A percentile compares a stretch with the other conserved stretches of the same genome.
These are phyloP conservation scores for Tragelaphus imberbis DNA, from an alignment of 2,113 vertebrate genomes.

Conservation along the genomic window DNA sequence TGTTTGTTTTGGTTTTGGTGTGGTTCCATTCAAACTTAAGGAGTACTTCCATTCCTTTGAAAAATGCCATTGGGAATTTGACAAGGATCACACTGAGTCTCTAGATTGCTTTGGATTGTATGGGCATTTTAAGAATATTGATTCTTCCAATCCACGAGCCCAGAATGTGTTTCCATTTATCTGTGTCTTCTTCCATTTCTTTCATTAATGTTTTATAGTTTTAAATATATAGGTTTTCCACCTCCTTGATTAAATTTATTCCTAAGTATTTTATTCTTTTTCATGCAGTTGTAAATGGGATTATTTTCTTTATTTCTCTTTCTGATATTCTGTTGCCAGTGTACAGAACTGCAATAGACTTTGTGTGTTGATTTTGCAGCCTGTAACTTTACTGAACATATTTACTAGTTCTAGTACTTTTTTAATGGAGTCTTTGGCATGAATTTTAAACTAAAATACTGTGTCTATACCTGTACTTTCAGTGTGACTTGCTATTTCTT, in stretches of 20 bases:
- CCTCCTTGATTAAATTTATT: background rate
- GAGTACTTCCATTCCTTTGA: background rate
- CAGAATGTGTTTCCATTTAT: background rate
- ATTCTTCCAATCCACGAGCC: background rate
- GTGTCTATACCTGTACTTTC: background rate
- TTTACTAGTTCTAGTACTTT: background rate
- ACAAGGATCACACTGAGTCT: background rate
- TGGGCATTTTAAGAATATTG: background rate
- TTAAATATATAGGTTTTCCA: background rate
- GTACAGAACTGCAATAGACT: background rate
- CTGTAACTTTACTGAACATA: background rate
- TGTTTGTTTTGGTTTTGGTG: background rate
- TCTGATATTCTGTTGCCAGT: background rate
- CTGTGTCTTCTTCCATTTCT: background rate
- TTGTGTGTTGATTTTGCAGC: background rate
- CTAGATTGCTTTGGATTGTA: background rate
- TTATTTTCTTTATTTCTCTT: background rate
- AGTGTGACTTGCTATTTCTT: background rate
- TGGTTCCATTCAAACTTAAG: background rate
- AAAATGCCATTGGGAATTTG: background rate
- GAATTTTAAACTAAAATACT: constrained; percentile 9
- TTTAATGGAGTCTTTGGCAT: background rate
- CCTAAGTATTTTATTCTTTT: background rate
- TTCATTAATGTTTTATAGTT: background rate
- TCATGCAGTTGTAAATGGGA: background rate